Percentiles rank a stretch among this genome's conserved stretches.
These are phyloP conservation scores for Cyaniris semiargus DNA, from an alignment of 2,888 invertebrate genomes.

Conservation along the genomic window DNA sequence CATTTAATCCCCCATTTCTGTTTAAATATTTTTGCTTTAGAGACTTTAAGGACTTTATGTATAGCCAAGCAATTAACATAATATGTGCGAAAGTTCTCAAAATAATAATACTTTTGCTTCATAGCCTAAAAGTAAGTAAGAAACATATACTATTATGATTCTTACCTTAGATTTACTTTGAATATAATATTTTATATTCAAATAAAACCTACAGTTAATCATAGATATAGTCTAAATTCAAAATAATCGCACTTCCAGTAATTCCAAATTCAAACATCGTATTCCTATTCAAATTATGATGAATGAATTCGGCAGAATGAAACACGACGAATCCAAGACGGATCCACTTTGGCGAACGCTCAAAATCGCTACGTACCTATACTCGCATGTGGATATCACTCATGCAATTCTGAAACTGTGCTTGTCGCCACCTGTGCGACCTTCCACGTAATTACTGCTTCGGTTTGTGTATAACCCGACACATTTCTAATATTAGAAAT, in stretches of 20 bases:
- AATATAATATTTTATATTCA: neutral
- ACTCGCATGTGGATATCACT: slow-evolving; percentile 26
- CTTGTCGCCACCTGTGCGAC: slow-evolving; percentile 42
- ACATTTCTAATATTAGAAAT: slow-evolving; percentile 43
- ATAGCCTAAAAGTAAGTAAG: too few species aligned
- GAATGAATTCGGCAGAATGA: neutral
- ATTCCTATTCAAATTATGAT: neutral
- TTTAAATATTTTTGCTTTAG: neutral
- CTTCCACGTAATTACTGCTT: slow-evolving; percentile 41
- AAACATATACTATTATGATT: too few species aligned
- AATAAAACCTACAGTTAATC: neutral
- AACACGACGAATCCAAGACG: slow-evolving; percentile 6
- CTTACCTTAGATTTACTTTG: neutral
- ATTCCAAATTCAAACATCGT: neutral
- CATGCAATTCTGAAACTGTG: slow-evolving; percentile 35
- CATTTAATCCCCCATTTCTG: neutral
- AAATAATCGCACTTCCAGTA: neutral
- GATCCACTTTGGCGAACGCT: neutral
- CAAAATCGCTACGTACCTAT: neutral
- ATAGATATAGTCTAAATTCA: too few species aligned
- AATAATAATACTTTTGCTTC: neutral
- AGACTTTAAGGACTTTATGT: neutral
- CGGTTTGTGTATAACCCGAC: slow-evolving; percentile 27
- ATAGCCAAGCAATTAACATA: neutral
- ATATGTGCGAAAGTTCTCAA: neutral